Conservation (phyloP, 2,113 vertebrate genomes). For the Empidonax traillii region DNA sequence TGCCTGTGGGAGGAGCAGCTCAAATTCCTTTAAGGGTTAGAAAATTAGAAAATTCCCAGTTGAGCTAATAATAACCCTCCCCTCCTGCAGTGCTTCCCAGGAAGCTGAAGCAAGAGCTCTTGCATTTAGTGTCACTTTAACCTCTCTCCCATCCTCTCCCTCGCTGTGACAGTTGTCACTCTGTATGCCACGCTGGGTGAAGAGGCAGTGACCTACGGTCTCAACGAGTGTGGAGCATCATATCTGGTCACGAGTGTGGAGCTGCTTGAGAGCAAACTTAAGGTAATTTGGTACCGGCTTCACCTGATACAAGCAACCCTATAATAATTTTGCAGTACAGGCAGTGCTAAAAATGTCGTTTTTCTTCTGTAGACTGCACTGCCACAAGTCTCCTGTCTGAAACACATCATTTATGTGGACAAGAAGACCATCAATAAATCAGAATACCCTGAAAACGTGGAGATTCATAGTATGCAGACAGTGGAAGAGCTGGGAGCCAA, state of each 20-base stretch:
- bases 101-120: neutral
- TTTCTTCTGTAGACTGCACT: constrained; percentile 78
- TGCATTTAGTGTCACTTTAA: neutral
- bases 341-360: neutral
- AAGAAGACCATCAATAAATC: constrained; percentile 80
- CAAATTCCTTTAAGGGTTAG: neutral
- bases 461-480: constrained; percentile 87
- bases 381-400: constrained; percentile 79
- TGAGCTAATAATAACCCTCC: neutral
- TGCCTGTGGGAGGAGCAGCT: neutral
- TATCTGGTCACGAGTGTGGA: constrained; percentile 91
- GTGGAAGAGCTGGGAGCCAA: constrained; percentile 87
- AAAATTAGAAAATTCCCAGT: neutral
- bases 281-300: constrained; percentile 77
- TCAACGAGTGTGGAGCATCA: constrained; percentile 90
- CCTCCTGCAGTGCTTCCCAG: neutral
- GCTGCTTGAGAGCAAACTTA: constrained; percentile 90
- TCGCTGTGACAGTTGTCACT: constrained; percentile 84
- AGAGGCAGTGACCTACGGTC: constrained; percentile 89
- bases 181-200: constrained; percentile 95
- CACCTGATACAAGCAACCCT: neutral
- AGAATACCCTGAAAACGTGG: constrained; percentile 83
- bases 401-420: constrained; percentile 91
- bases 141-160: neutral
- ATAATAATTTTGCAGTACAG: neutral